phyloP scores from a whole-genome alignment of 2,797 vertebrate species.

The Platyrinchus mystaceus region DNA sequence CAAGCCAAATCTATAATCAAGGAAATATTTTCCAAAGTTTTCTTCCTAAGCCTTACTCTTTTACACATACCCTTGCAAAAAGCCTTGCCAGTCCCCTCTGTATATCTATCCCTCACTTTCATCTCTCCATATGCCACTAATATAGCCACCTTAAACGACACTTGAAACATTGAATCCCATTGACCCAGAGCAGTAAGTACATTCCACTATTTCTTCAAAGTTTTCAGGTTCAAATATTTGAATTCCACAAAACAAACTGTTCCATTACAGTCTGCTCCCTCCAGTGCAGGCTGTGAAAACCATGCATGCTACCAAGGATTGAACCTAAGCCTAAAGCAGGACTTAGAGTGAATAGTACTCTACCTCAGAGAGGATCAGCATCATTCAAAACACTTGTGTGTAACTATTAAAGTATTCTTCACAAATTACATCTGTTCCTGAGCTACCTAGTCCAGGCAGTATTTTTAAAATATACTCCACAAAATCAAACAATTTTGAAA shows the following conservation, averaged over 20 bases:
- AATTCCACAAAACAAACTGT: not conserved
- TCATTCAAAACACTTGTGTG: not conserved
- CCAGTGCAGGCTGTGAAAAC: not conserved
- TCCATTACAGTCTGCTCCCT: not conserved
- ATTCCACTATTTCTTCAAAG: not conserved
- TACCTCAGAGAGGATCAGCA: not conserved
- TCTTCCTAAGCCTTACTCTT: not conserved
- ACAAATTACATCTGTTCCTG: not conserved
- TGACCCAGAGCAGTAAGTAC: not conserved
- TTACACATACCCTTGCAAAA: not conserved
- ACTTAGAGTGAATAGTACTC: not conserved
- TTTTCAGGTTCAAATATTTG: not conserved
- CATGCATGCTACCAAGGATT: fast-evolving
- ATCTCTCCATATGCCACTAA: not conserved
- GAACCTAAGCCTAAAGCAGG: not conserved
- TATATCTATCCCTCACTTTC: not conserved
- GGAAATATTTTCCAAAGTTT: not conserved
- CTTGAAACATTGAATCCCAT: not conserved
- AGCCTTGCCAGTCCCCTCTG: not conserved
- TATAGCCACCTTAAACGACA: not conserved
- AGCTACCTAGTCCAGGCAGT: not conserved
- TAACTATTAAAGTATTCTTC: not conserved
- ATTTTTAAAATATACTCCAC: not conserved
- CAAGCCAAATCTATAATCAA: not conserved
- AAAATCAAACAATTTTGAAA: not conserved